Percentiles rank a stretch among this genome's conserved stretches.
These are phyloP conservation scores for Taenioides sp. DNA, from an alignment of 2,797 vertebrate species.

Conservation along the genomic window DNA sequence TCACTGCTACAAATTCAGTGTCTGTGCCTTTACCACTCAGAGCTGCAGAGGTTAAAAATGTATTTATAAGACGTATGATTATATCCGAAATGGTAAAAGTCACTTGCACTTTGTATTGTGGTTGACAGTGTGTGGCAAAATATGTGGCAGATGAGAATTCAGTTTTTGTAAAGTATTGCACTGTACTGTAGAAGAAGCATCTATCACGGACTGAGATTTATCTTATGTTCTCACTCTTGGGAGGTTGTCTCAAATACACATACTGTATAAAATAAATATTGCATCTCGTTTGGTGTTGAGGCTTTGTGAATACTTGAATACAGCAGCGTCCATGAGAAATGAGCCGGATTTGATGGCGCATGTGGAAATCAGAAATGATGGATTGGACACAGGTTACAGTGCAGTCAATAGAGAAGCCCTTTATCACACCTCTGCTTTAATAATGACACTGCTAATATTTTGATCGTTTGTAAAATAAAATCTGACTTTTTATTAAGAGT, in stretches of 20 bases:
- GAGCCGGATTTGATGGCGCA: conserved; percentile 19
- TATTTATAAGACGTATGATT: conserved; percentile 29
- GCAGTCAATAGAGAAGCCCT: conserved; percentile 29
- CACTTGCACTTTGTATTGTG: conserved; percentile 25
- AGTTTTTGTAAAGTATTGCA: conserved; percentile 10
- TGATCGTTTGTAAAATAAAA: conserved; percentile 27
- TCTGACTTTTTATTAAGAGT: conserved; percentile 7
- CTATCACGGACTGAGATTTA: conserved; percentile 43
- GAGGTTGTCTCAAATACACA: conserved; percentile 30
- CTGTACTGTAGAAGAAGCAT: conserved; percentile 30
- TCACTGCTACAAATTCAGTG: conserved; percentile 31
- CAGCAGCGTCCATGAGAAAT: conserved; percentile 33
- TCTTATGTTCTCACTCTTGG: conserved; percentile 8
- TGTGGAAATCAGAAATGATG: conserved; percentile 33
- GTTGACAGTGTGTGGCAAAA: conserved; percentile 31
- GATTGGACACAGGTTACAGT: conserved; percentile 31
- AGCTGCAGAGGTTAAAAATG: conserved; percentile 41
- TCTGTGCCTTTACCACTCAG: conserved; percentile 32
- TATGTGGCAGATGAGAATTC: conserved; percentile 25
- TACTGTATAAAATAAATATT: conserved; percentile 43
- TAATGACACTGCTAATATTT: conserved; percentile 40
- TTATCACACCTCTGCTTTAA: conserved; percentile 38
- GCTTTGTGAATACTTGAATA: conserved; percentile 40
- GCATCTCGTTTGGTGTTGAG: conserved; percentile 26
- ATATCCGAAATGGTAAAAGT: conserved; percentile 32